These are phyloP conservation scores for Halictus ligatus DNA, from an alignment of 2,888 invertebrate genomes.

Conservation along the genomic window DNA sequence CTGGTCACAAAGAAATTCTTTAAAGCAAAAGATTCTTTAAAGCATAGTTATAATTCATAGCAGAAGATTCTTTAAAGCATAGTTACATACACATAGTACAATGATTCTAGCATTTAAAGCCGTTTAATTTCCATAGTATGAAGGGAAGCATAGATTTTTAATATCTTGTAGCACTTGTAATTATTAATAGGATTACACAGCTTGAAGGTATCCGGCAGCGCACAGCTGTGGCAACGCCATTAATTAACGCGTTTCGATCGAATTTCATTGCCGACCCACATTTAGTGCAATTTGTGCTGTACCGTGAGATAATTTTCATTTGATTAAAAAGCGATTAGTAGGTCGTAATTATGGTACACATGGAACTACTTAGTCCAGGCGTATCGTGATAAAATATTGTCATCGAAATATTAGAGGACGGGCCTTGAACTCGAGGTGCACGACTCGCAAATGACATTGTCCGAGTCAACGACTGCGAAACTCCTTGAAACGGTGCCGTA, in stretches of 20 bases:
- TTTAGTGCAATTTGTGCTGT: neutral
- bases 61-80: too few relatives aligned
- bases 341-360: neutral
- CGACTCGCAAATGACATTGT: neutral
- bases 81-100: too few relatives aligned
- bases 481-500: neutral
- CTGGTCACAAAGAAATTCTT: too few relatives aligned
- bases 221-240: neutral
- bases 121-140: neutral
- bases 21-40: too few relatives aligned
- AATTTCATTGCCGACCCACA: neutral
- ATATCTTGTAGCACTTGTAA: neutral
- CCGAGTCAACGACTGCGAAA: neutral
- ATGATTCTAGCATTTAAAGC: too few relatives aligned
- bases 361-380: neutral
- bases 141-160: neutral
- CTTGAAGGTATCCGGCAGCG: neutral
- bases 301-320: neutral
- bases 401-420: neutral
- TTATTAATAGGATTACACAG: neutral
- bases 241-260: neutral
- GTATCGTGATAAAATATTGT: neutral
- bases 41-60: too few relatives aligned
- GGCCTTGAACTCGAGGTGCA: neutral
- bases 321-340: neutral